Percentiles rank a stretch among this genome's conserved stretches.
Conservation (phyloP, 2,888 invertebrate genomes). For the Morpho deidamia region DNA sequence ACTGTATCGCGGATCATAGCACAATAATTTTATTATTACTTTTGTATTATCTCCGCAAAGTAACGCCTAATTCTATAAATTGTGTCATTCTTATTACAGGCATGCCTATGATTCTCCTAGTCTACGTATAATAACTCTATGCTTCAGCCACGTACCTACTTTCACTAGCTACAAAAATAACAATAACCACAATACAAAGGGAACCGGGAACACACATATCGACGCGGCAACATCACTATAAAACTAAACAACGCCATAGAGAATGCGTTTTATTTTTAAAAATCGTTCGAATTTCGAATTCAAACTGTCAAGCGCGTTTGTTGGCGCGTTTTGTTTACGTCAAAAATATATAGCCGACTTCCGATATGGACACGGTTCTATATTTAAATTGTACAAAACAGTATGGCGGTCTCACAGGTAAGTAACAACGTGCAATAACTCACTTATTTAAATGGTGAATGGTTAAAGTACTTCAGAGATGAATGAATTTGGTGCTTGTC, state of each 20-base stretch:
- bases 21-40: too few relatives aligned
- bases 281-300: conserved; percentile 22
- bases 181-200: conserved; percentile 6
- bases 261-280: conserved; percentile 23
- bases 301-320: conserved; percentile 23
- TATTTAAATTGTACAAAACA: conserved; percentile 30
- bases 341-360: conserved; percentile 50
- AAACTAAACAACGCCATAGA: conserved; percentile 16
- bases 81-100: too few relatives aligned
- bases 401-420: conserved; percentile 15
- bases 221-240: conserved; percentile 15
- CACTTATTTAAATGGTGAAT: conserved; percentile 1
- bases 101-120: too few relatives aligned
- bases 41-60: too few relatives aligned
- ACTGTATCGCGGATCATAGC: too few relatives aligned
- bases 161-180: background rate
- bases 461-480: background rate
- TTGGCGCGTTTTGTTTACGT: conserved; percentile 39
- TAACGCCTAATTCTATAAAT: too few relatives aligned
- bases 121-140: too few relatives aligned
- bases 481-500: background rate
- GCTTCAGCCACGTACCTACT: too few relatives aligned
- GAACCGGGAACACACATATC: conserved; percentile 6
- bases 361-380: conserved; percentile 35
- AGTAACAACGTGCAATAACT: conserved; percentile 2